Percentiles rank a stretch among this genome's conserved stretches.
phyloP scores from a whole-genome alignment of 2,888 invertebrate species.

The Baccha elongata region DNA sequence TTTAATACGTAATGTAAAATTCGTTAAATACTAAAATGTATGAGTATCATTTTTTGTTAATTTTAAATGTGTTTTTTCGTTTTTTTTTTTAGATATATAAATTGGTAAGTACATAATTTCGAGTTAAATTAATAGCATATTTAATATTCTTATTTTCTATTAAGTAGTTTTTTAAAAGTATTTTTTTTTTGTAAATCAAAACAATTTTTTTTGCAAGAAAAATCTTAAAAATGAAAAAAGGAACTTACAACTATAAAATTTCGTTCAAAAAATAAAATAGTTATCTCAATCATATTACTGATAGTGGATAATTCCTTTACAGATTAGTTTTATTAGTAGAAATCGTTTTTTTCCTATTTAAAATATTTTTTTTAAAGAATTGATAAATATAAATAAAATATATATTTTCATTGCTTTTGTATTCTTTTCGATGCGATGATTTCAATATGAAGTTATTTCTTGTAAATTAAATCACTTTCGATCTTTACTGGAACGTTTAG shows the following conservation, averaged over 20 bases:
- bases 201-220: neutral
- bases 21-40: conserved; percentile 75
- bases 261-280: conserved; percentile 16
- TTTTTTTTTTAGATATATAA: conserved; percentile 12
- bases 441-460: neutral
- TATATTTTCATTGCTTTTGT: neutral
- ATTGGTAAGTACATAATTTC: neutral
- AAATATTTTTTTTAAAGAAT: neutral
- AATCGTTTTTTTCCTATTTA: neutral
- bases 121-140: conserved; percentile 29
- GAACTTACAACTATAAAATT: conserved; percentile 21
- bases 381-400: neutral
- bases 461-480: conserved; percentile 40
- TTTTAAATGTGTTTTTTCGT: conserved; percentile 34
- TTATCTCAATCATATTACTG: conserved; percentile 37
- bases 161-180: too few species aligned
- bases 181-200: neutral
- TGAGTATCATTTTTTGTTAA: conserved; percentile 80
- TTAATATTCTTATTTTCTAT: conserved; percentile 14
- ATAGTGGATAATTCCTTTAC: neutral
- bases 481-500: conserved; percentile 63
- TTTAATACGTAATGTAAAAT: conserved; percentile 46
- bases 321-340: conserved; percentile 29
- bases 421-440: conserved; percentile 5
- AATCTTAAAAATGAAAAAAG: neutral